Percentiles rank a stretch among this genome's conserved stretches.
Conservation (phyloP, 2,888 invertebrate genomes). For the Dryadula phaetusa region DNA sequence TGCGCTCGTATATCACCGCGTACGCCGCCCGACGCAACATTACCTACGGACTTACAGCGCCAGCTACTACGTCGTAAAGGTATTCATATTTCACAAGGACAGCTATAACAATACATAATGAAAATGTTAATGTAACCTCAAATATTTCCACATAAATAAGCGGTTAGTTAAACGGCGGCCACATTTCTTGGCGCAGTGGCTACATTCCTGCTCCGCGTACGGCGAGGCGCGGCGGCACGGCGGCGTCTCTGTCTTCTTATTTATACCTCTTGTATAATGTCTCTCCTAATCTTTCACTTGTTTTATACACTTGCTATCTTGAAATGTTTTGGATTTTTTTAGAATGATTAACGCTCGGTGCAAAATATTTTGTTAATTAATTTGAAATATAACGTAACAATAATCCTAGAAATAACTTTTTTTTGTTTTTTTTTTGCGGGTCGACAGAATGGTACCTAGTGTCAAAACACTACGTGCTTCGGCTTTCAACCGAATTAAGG, state of each 20-base stretch:
- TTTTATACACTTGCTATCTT: background rate
- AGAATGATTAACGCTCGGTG: no score
- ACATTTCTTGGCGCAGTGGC: constrained; percentile 16
- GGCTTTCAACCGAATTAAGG: no score
- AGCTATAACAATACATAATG: constrained; percentile 21
- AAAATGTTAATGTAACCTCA: constrained; percentile 19
- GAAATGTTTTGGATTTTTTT: background rate
- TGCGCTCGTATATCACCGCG: no score
- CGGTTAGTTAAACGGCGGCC: constrained; percentile 4
- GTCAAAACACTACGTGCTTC: no score
- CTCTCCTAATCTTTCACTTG: background rate
- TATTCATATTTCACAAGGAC: constrained; percentile 11
- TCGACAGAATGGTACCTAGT: no score
- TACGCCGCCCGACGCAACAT: background rate
- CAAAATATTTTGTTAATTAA: no score
- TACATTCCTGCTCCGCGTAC: constrained; percentile 8
- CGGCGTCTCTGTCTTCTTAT: constrained; percentile 12
- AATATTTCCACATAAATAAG: constrained; percentile 14
- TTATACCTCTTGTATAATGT: constrained; percentile 20
- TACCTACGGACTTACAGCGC: background rate
- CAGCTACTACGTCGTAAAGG: background rate
- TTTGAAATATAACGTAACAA: no score
- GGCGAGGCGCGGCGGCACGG: background rate
- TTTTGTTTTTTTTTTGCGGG: no score
- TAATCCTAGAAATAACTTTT: no score